These are phyloP conservation scores for Esox niger DNA, from an alignment of 2,113 vertebrate species.

Conservation along the genomic window DNA sequence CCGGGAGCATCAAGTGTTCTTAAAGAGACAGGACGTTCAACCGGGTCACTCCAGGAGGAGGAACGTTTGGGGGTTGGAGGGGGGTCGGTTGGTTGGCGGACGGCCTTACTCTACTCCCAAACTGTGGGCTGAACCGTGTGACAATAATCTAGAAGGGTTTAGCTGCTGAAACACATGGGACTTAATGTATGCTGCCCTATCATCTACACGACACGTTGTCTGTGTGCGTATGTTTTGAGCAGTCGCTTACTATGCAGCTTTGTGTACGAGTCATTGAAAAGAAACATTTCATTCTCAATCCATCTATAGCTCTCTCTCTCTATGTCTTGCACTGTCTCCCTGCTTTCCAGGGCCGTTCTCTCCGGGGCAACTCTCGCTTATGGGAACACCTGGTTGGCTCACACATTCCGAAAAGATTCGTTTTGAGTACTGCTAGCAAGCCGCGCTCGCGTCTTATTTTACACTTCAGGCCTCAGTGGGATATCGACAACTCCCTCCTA, in stretches of 20 bases:
- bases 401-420: slow-evolving; percentile 52
- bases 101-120: slow-evolving; percentile 31
- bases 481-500: slow-evolving; percentile 38
- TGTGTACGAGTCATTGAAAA: background rate
- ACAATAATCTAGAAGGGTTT: slow-evolving; percentile 49
- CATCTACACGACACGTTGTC: background rate
- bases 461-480: slow-evolving; percentile 33
- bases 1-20: slow-evolving; percentile 6
- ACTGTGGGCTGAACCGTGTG: slow-evolving; percentile 45
- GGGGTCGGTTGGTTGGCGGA: slow-evolving; percentile 37
- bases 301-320: background rate
- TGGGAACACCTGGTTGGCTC: slow-evolving; percentile 65
- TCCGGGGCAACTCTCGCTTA: slow-evolving; percentile 56
- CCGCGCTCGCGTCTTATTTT: slow-evolving; percentile 36
- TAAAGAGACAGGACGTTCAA: slow-evolving; percentile 42
- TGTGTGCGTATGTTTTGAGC: background rate
- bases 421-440: slow-evolving; percentile 41
- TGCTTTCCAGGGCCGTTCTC: slow-evolving; percentile 32
- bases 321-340: slow-evolving; percentile 7
- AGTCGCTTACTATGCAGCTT: background rate
- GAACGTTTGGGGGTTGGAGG: slow-evolving; percentile 39
- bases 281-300: background rate
- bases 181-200: background rate
- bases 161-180: slow-evolving; percentile 31
- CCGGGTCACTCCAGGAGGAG: no score